phyloP scores from a whole-genome alignment of 2,888 invertebrate species.

The Cosmia trapezina region DNA sequence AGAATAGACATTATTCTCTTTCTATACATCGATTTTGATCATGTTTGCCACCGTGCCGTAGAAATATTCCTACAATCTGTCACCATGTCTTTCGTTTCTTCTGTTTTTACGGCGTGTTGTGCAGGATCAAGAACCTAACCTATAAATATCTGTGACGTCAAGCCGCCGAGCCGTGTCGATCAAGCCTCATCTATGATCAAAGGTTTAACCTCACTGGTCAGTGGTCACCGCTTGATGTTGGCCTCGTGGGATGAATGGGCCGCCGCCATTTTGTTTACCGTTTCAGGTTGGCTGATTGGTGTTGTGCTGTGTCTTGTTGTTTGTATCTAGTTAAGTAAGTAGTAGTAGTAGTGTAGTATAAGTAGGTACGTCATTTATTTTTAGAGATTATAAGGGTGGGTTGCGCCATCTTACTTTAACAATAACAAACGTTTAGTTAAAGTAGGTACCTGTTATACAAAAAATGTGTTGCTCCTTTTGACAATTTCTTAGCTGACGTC shows the following conservation, averaged over 20 bases:
- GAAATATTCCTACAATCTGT: background rate
- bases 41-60: background rate
- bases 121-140: constrained; percentile 16
- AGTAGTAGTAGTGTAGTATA: too few relatives aligned
- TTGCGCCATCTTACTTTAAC: too few relatives aligned
- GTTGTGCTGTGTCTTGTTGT: background rate
- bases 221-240: constrained; percentile 35
- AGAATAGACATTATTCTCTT: background rate
- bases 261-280: constrained; percentile 36
- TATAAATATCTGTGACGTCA: constrained; percentile 53
- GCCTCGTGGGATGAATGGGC: constrained; percentile 31
- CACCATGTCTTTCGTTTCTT: background rate
- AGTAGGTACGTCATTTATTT: too few relatives aligned
- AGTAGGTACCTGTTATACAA: too few relatives aligned
- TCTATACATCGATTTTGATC: background rate
- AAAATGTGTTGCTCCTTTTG: too few relatives aligned
- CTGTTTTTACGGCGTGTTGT: background rate
- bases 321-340: background rate
- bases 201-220: constrained; percentile 51
- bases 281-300: constrained; percentile 20
- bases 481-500: too few relatives aligned
- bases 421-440: too few relatives aligned
- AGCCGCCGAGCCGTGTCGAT: constrained; percentile 60
- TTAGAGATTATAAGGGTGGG: too few relatives aligned
- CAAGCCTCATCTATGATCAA: constrained; percentile 67